Evolutionary conservation across 2,888 invertebrate genomes (phyloP).

Genomic region (Macrophya annulata): DNA sequence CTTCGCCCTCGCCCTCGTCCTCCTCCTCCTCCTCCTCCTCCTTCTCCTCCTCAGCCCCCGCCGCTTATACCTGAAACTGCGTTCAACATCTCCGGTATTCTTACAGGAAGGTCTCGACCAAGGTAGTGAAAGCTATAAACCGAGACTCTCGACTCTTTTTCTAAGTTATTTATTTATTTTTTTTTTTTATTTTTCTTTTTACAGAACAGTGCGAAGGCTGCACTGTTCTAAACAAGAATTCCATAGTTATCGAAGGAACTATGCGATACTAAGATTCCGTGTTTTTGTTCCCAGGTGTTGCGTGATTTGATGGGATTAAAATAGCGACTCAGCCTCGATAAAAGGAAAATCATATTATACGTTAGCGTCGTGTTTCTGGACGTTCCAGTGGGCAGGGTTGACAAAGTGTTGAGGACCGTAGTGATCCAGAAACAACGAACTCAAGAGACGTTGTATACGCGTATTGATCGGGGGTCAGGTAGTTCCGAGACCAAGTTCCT

Average conservation of each 20-base stretch:
- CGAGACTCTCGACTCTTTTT: background rate
- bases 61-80: constrained; percentile 66
- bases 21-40: constrained; percentile 47
- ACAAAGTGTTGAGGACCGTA: constrained; percentile 47
- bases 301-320: background rate
- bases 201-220: background rate
- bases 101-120: constrained; percentile 13
- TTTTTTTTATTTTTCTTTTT: background rate
- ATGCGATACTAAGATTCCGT: constrained; percentile 7
- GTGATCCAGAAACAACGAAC: constrained; percentile 56
- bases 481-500: constrained; percentile 44
- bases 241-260: background rate
- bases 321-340: background rate
- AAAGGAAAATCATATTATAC: background rate
- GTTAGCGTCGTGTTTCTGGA: constrained; percentile 14
- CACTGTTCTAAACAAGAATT: background rate
- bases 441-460: constrained; percentile 62
- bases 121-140: background rate
- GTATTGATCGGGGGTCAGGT: constrained; percentile 67
- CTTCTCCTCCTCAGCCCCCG: constrained; percentile 55
- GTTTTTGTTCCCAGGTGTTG: constrained; percentile 10
- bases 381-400: constrained; percentile 35
- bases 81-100: constrained; percentile 47
- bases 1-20: constrained; percentile 51
- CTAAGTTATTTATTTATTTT: background rate